Evolutionary conservation across 2,888 invertebrate genomes (phyloP), one percentile per base, ranked within the genome.

Genomic region (Eristalis intricaria): DNA sequence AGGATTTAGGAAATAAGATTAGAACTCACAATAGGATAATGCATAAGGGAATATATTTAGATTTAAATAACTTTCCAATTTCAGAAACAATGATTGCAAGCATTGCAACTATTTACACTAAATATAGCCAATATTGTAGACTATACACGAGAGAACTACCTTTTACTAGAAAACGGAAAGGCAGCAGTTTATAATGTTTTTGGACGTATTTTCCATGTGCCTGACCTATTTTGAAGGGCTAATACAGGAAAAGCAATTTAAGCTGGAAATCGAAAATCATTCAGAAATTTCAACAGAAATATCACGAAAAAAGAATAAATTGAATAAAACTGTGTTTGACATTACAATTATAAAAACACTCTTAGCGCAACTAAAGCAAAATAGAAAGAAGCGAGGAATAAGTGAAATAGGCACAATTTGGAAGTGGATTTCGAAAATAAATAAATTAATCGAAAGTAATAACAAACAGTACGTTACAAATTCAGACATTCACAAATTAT

Each of bases 101-200:
- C 29, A 43, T 40, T 61, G 5, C 26, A 26, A 4, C 19, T 71
- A 40, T n/a, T 60, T 38, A 40, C 22, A 19, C 61, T 3, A n/a
- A n/a, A n/a, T n/a, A 13, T 13, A 10, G 50, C 74, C 13, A 50
- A 80, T 11, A 68, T 80, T 32, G 56, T 68, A 32, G 73, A 80
- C 56, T 80, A 68, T 23, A 80, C 74, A 35, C 56, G 80, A 23
- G 74, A 80, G 32, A 74, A 74, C 40, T 74, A 80, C n/a, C 15
- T 69, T 65, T 23, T 74, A 10, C 2, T 81, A 50, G 74, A 74
- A 61, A 66, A 81, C 4, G 74, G 74, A 19, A 5, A 68, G 23
- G 64, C 74, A 19, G 70, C 71, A 8, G 22, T 74, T 61, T 81
- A 73, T 75, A 40, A 13, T 8, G 13, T 1, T 7, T 69, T 68